Evolutionary conservation across 2,888 invertebrate species (phyloP).

Genomic region (Ennomos fuscantarius): DNA sequence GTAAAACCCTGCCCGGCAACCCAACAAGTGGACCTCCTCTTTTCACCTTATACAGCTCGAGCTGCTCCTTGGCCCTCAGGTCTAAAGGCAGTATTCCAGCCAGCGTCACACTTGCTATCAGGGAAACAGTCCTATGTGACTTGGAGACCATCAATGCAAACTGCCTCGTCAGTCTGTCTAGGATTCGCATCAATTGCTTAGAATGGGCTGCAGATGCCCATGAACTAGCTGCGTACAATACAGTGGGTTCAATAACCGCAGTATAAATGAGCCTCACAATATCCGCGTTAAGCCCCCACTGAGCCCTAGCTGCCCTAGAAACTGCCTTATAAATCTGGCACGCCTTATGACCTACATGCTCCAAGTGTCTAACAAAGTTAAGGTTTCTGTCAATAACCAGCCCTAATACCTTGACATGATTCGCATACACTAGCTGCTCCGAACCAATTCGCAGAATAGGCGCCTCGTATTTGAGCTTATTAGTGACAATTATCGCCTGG

Average conservation of each 20-base stretch:
- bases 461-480: no score
- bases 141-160: neutral
- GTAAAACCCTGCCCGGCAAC: neutral
- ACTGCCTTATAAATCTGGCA: no score
- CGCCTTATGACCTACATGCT: no score
- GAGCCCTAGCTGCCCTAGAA: neutral
- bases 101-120: neutral
- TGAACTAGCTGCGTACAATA: neutral
- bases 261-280: no score
- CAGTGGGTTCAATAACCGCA: neutral
- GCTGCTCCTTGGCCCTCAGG: neutral
- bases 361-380: no score
- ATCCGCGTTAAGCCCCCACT: neutral
- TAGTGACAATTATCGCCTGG: no score
- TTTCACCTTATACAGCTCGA: neutral
- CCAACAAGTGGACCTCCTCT: neutral
- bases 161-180: neutral
- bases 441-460: no score
- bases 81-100: neutral
- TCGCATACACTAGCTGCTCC: no score
- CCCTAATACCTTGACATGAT: no score
- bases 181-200: neutral
- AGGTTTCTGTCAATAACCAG: no score
- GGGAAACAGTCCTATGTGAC: neutral
- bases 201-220: neutral